These are phyloP conservation scores for Lineus longissimus DNA, from an alignment of 1,140 invertebrate species.

Conservation along the genomic window DNA sequence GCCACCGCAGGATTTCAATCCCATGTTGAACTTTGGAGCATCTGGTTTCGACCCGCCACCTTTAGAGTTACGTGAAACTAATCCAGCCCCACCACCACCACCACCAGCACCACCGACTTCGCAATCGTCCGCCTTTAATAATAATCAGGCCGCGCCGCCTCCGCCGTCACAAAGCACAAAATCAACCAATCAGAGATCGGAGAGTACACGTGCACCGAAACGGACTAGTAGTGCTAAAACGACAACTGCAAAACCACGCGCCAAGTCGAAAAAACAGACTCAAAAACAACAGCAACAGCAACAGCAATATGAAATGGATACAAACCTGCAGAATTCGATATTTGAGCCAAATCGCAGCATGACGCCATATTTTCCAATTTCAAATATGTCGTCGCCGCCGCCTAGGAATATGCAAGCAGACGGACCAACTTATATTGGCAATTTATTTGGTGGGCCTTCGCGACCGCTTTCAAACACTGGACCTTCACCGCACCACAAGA, in stretches of 20 bases:
- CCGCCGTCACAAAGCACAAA: slow-evolving; percentile 1
- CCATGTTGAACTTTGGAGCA: background rate
- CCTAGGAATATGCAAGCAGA: slow-evolving; percentile 36
- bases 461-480: slow-evolving; percentile 35
- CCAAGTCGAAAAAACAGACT: slow-evolving; percentile 3
- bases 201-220: background rate
- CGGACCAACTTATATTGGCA: slow-evolving; percentile 40
- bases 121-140: slow-evolving; percentile 16
- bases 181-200: background rate
- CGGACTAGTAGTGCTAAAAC: background rate
- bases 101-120: slow-evolving; percentile 11
- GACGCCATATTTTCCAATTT: slow-evolving; percentile 39
- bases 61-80: background rate
- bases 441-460: slow-evolving; percentile 30
- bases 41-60: background rate
- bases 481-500: slow-evolving; percentile 34
- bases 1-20: slow-evolving; percentile 1
- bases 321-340: slow-evolving; percentile 40
- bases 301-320: slow-evolving; percentile 33
- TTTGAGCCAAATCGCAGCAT: slow-evolving; percentile 48
- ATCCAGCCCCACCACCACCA: slow-evolving; percentile 10
- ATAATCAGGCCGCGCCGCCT: slow-evolving; percentile 17
- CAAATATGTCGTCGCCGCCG: slow-evolving; percentile 41
- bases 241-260: background rate
- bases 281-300: no score